Evolutionary conservation across 2,797 vertebrate genomes (phyloP), one percentile per base, ranked within the genome.

Genomic region (Sebastes goodei): DNA sequence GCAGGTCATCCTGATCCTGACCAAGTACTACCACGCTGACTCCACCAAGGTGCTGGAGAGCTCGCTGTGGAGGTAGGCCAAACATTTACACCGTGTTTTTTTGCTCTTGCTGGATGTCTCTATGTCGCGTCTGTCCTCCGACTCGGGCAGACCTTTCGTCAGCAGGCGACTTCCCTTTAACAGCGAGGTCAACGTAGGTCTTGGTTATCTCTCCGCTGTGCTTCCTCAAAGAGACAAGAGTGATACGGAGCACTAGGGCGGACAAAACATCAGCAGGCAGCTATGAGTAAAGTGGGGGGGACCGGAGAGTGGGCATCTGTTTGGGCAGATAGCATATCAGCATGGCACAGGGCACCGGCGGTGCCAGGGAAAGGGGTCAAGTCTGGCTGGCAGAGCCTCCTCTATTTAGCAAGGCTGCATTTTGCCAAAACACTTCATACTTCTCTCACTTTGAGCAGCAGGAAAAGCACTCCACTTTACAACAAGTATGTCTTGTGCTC

Each of bases 41-140:
- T 98, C 98, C 91, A 98, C 97, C 71, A 99, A 99, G 90, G 98
- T 99, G 67, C 95, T 99, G 88, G 98, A 99, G 93, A 99, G 98
- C 86, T 99, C 98, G 53, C 94, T 99, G 92, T 99, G 98, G 98
- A 97, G 98, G 98, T 99, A 96, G 92, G 90, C 83, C 84, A 72
- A 85, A 71, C 29, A 1, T 71, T 81, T 75, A 81, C 86, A 30
- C 56, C 42, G 0, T 64, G 27, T 42, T 42, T 46, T 15, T 69
- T 75, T 15, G 25, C 60, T 76, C 62, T 64, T n/a, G 29, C 57
- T 66, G 49, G 20, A 57, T 63, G 27, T 80, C 82, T 87, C 79
- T 29, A 78, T 83, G 80, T 84, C 85, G 30, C 52, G 57, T 65
- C 63, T 77, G 60, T 79, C 30, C 76, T 68, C 21, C 15, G 30